Evolutionary conservation across 2,113 vertebrate genomes (phyloP).

Genomic region (Chionis minor): DNA sequence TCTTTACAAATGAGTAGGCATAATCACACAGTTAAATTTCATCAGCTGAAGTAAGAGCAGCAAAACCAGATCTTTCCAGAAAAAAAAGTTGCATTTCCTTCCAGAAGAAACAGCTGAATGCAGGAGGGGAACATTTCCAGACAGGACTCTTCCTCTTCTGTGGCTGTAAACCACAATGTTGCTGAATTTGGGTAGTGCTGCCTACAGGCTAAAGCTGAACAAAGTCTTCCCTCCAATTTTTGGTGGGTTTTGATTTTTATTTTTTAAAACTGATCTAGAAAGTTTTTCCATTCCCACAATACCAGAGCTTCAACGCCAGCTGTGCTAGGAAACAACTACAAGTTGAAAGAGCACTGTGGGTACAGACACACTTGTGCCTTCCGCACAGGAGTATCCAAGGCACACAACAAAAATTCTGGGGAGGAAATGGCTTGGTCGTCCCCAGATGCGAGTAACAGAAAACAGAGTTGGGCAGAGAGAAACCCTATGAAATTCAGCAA

Average conservation of each 20-base stretch:
- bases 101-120: not conserved
- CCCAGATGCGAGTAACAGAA: not conserved
- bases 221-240: not conserved
- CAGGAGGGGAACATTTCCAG: not conserved
- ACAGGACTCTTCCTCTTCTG: not conserved
- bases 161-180: not conserved
- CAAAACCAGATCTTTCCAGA: not conserved
- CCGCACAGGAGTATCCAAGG: accelerated
- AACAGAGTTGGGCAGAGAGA: not conserved
- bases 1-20: not conserved
- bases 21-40: not conserved
- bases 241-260: accelerated
- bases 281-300: not conserved
- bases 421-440: not conserved
- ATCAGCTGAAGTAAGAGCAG: not conserved
- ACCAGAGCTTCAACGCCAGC: not conserved
- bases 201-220: not conserved
- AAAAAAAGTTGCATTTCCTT: not conserved
- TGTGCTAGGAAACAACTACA: not conserved
- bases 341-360: not conserved
- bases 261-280: not conserved
- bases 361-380: not conserved
- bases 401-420: not conserved
- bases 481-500: no score
- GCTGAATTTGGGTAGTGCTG: not conserved